phyloP scores from a whole-genome alignment of 2,113 vertebrate genomes.

The Mystacornis crossleyi region DNA sequence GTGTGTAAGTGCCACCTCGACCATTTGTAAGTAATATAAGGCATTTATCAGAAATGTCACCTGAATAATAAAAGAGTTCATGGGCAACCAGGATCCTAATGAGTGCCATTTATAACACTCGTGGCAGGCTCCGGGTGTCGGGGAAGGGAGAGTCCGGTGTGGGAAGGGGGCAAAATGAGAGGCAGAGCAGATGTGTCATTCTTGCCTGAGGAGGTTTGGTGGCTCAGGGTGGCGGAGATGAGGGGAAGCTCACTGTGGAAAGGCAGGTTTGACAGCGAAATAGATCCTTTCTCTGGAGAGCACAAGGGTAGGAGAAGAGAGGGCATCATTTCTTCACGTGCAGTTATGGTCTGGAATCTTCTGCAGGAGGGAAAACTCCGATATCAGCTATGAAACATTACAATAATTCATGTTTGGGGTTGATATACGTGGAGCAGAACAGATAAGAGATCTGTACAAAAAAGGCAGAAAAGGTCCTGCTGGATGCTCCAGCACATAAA shows the following conservation, averaged over 20 bases:
- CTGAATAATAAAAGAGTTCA: constrained; percentile 39
- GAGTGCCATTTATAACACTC: background rate
- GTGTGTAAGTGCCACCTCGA: constrained; percentile 22
- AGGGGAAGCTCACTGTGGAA: background rate
- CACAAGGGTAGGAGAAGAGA: background rate
- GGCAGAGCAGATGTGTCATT: background rate
- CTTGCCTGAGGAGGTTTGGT: background rate
- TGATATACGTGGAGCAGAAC: background rate
- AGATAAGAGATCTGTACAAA: background rate
- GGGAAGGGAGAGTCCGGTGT: background rate
- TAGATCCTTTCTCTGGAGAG: background rate
- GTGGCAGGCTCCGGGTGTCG: fast-evolving
- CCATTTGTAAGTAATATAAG: background rate
- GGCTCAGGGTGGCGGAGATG: background rate
- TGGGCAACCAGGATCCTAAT: constrained; percentile 8
- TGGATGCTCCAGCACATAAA: background rate
- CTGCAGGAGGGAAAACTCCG: background rate
- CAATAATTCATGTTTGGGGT: background rate
- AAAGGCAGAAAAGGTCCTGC: background rate
- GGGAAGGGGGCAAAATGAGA: background rate
- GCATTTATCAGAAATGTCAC: constrained; percentile 40
- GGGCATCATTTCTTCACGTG: background rate
- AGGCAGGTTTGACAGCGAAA: background rate
- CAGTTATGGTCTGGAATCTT: background rate
- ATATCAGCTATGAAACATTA: fast-evolving